A percentile compares a stretch with the other conserved stretches of the same genome.
phyloP scores from a whole-genome alignment of 2,888 invertebrate species.

The Bombylius major region DNA sequence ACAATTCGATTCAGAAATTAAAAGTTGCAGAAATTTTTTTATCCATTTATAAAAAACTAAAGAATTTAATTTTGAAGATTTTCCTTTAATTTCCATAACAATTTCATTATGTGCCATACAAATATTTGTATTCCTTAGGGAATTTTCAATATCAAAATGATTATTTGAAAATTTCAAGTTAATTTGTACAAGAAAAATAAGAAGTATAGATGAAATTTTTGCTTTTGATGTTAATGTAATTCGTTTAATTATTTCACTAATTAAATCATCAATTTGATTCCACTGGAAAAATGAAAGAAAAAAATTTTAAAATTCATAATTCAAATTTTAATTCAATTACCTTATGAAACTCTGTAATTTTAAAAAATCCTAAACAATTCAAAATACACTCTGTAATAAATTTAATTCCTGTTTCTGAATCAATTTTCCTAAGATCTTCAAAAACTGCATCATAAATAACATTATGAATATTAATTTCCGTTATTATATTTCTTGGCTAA shows the following conservation, averaged over 20 bases:
- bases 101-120: neutral
- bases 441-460: conserved; percentile 29
- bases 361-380: conserved; percentile 22
- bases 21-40: conserved; percentile 25
- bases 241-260: conserved; percentile 25
- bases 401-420: conserved; percentile 17
- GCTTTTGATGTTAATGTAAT: conserved; percentile 22
- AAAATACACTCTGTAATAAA: conserved; percentile 27
- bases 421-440: conserved; percentile 22
- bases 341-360: conserved; percentile 1
- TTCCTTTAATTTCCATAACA: neutral
- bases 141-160: neutral
- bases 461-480: conserved; percentile 25
- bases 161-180: neutral
- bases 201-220: conserved; percentile 19
- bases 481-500: neutral
- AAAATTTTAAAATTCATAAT: neutral
- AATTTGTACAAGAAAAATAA: conserved; percentile 12
- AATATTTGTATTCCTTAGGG: neutral
- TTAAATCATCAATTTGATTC: conserved; percentile 30
- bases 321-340: neutral
- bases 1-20: conserved; percentile 26
- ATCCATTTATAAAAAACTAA: conserved; percentile 27
- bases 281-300: conserved; percentile 20
- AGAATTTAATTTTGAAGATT: neutral